Percentiles rank a stretch among this genome's conserved stretches.
Conservation (phyloP, 2,113 vertebrate species). For the Mugil cephalus region DNA sequence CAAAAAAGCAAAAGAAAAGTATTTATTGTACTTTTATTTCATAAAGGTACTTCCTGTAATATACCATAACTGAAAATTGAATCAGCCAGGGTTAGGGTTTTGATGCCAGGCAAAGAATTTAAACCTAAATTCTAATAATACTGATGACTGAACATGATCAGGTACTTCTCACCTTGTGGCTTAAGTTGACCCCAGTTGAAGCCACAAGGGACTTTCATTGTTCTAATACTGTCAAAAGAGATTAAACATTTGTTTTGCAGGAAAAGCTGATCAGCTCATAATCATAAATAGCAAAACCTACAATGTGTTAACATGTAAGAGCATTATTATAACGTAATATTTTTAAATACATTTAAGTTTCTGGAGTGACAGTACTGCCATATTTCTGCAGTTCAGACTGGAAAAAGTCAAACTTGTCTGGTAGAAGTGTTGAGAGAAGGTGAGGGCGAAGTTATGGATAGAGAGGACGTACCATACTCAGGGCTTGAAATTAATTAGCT, state of each 20-base stretch:
- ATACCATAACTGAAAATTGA: conserved; percentile 39
- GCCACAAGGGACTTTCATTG: conserved; percentile 20
- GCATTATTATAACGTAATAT: conserved; percentile 5
- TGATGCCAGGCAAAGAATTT: neutral
- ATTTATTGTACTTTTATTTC: conserved; percentile 58
- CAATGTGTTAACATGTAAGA: conserved; percentile 9
- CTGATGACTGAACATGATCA: neutral
- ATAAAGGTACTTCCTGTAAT: conserved; percentile 49
- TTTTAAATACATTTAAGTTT: conserved; percentile 1
- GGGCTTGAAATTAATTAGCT: conserved; percentile 26
- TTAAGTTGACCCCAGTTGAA: neutral
- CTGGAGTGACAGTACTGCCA: neutral
- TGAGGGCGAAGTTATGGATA: neutral
- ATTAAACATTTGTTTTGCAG: neutral
- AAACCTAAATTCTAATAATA: neutral
- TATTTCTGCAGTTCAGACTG: conserved; percentile 12
- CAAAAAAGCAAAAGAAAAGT: conserved; percentile 26
- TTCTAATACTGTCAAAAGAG: conserved; percentile 26
- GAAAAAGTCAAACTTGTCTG: neutral
- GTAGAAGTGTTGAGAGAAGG: conserved; percentile 13
- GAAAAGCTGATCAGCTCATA: conserved; percentile 7
- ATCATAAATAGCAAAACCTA: conserved; percentile 7
- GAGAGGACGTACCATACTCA: conserved; percentile 44
- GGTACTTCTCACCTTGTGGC: neutral
- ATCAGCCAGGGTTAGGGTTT: conserved; percentile 10